These are phyloP conservation scores for Neomicropteryx cornuta DNA, from an alignment of 1,140 invertebrate species.

Conservation along the genomic window DNA sequence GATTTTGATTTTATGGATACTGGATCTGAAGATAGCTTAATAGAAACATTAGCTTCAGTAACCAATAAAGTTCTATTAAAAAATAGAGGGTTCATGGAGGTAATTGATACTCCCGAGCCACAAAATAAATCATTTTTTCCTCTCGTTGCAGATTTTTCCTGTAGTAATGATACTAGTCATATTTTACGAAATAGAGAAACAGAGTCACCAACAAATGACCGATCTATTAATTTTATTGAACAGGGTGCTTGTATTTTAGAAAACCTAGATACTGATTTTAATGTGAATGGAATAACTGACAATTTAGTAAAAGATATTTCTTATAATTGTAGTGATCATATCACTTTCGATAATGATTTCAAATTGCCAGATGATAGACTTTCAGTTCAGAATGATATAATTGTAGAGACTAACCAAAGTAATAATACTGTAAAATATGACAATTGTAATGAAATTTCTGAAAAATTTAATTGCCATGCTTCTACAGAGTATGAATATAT, in stretches of 20 bases:
- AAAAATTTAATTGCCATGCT: too few species aligned
- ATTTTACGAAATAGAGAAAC: too few species aligned
- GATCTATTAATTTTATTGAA: constrained; percentile 45
- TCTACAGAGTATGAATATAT: neutral
- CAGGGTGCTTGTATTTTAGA: constrained; percentile 31
- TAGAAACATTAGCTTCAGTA: constrained; percentile 45
- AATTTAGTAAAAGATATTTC: constrained; percentile 1
- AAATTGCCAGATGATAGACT: constrained; percentile 18
- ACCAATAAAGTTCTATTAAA: constrained; percentile 39
- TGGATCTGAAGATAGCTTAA: constrained; percentile 47
- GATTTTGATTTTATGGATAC: constrained; percentile 68
- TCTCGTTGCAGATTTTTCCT: too few species aligned
- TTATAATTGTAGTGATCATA: constrained; percentile 15
- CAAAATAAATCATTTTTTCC: neutral
- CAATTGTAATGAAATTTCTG: too few species aligned
- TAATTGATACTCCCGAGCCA: constrained; percentile 38
- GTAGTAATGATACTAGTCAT: too few species aligned
- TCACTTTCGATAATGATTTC: constrained; percentile 22
- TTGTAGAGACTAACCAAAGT: constrained; percentile 4
- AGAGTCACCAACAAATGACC: constrained; percentile 30
- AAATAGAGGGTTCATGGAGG: constrained; percentile 58
- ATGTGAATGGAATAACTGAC: neutral
- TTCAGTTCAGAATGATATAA: constrained; percentile 6
- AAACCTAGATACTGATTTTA: constrained; percentile 16
- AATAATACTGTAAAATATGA: constrained; percentile 6